These are phyloP conservation scores for Ceyx margarethae DNA, from an alignment of 2,113 vertebrate genomes.

Conservation along the genomic window DNA sequence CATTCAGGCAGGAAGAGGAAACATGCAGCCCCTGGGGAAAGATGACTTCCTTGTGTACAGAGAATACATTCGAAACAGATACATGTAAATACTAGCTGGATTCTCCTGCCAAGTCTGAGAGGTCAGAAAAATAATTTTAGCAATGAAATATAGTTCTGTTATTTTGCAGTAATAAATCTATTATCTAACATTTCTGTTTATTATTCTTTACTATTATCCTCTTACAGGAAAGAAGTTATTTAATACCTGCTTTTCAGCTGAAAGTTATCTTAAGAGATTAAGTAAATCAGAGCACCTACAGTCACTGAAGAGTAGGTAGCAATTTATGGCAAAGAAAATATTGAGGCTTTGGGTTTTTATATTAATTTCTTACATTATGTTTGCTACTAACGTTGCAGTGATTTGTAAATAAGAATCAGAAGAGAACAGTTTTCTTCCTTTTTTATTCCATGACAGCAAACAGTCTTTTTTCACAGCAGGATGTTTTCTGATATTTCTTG, in stretches of 20 bases:
- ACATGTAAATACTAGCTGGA: constrained; percentile 73
- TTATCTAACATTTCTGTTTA: constrained; percentile 9
- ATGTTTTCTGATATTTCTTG: not conserved
- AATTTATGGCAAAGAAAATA: not conserved
- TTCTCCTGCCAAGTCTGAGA: not conserved
- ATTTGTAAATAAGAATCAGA: not conserved
- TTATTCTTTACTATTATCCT: not conserved
- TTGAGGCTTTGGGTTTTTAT: not conserved
- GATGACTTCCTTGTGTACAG: constrained; percentile 88
- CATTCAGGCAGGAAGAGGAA: constrained; percentile 82
- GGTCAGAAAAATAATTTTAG: not conserved
- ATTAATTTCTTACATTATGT: not conserved
- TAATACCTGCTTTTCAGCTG: not conserved
- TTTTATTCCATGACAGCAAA: not conserved
- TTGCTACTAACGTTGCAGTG: not conserved
- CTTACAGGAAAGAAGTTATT: not conserved
- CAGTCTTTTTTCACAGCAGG: not conserved
- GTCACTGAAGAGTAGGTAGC: not conserved
- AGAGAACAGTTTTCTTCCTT: not conserved
- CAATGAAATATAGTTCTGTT: not conserved
- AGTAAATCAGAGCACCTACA: not conserved
- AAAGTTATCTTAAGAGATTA: not conserved
- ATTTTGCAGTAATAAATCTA: not conserved
- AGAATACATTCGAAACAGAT: constrained; percentile 92
- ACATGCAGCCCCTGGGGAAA: constrained; percentile 81